These are phyloP conservation scores for Listronotus oregonensis DNA, from an alignment of 1,140 invertebrate species.

Conservation along the genomic window DNA sequence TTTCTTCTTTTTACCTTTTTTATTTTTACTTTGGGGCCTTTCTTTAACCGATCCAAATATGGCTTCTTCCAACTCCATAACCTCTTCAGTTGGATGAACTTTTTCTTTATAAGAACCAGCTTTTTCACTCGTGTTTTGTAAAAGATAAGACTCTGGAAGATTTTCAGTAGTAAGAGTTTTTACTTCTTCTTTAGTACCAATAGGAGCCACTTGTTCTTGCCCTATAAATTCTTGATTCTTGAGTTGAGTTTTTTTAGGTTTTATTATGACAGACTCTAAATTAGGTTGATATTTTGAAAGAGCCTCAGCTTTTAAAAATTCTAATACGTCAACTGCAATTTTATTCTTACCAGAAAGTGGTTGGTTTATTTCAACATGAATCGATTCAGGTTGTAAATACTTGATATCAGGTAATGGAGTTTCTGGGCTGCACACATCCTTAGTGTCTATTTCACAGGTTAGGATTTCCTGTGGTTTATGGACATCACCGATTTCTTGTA, in stretches of 20 bases:
- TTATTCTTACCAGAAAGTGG: not conserved
- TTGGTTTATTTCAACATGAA: not conserved
- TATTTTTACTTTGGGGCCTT: slow-evolving; percentile 40
- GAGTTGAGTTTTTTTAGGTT: slow-evolving; percentile 5
- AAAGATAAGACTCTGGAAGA: too few species aligned
- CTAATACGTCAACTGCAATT: slow-evolving; percentile 4
- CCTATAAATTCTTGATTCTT: too few species aligned
- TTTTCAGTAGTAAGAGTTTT: not conserved
- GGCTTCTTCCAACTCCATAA: slow-evolving; percentile 49
- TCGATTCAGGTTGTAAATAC: slow-evolving; percentile 20
- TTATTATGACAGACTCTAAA: slow-evolving; percentile 9
- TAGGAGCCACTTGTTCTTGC: too few species aligned
- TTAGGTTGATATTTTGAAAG: slow-evolving; percentile 27
- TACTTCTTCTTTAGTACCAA: not conserved
- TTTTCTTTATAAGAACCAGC: too few species aligned
- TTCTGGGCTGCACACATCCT: not conserved
- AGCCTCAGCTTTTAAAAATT: slow-evolving; percentile 25
- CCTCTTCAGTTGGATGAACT: slow-evolving; percentile 1
- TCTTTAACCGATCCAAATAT: slow-evolving; percentile 56
- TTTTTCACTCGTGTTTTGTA: too few species aligned
- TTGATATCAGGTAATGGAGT: slow-evolving; percentile 30
- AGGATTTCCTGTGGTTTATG: not conserved
- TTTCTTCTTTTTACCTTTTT: slow-evolving; percentile 28
- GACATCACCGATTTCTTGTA: too few species aligned
- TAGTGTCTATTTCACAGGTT: not conserved